phyloP scores from a whole-genome alignment of 2,797 vertebrate species.

The Psittacula echo region DNA sequence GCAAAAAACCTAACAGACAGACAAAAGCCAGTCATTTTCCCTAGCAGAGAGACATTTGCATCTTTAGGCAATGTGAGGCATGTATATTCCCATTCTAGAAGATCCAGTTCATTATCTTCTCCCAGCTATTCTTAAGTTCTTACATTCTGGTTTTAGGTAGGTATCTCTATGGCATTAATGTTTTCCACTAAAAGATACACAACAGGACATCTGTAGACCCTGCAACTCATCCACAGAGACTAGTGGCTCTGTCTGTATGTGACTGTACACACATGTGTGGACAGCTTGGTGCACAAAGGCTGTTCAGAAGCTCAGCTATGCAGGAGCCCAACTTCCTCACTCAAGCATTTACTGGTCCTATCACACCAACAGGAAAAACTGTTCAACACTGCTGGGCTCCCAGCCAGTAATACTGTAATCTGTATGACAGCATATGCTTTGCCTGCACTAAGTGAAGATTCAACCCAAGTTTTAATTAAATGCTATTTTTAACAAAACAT shows the following conservation, averaged over 20 bases:
- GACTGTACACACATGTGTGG: fast-evolving
- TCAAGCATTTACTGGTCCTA: not conserved
- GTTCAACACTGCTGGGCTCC: not conserved
- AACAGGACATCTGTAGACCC: not conserved
- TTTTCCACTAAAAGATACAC: not conserved
- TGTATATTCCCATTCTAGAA: not conserved
- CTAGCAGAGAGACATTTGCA: not conserved
- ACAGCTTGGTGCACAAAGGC: not conserved
- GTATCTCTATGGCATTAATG: not conserved
- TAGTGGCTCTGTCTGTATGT: fast-evolving
- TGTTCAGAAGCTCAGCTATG: not conserved
- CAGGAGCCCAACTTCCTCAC: not conserved
- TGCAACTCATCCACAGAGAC: not conserved
- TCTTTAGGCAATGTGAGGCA: not conserved
- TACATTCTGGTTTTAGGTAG: not conserved
- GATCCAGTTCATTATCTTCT: not conserved
- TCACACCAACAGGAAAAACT: not conserved
- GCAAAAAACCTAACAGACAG: not conserved
- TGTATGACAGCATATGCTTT: not conserved
- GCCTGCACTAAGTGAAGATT: not conserved
- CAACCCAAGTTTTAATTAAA: not conserved
- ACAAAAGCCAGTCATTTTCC: not conserved
- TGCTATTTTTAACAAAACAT: not conserved
- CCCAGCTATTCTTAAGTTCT: not conserved
- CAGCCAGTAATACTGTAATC: not conserved